phyloP scores from a whole-genome alignment of 2,797 vertebrate species.

The Rhyacichthys aspro region DNA sequence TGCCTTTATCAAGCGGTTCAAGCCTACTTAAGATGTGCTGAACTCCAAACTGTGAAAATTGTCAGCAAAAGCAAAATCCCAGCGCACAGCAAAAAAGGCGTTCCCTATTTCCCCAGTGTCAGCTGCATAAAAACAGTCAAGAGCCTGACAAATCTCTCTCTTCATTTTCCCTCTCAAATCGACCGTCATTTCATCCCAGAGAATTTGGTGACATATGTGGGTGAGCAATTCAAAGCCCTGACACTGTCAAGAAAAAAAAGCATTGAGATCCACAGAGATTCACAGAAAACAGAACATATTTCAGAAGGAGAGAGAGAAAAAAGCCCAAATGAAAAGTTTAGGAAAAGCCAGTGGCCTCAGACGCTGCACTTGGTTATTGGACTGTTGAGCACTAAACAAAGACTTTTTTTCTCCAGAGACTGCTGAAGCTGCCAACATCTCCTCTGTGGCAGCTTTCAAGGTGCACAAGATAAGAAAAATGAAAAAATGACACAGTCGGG shows the following conservation, averaged over 20 bases:
- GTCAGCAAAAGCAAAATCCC: constrained; percentile 58
- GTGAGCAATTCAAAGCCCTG: constrained; percentile 48
- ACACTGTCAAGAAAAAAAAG: constrained; percentile 28
- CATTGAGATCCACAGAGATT: constrained; percentile 55
- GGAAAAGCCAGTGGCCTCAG: constrained; percentile 49
- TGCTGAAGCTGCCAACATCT: constrained; percentile 61
- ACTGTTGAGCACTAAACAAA: constrained; percentile 74
- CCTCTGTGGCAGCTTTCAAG: constrained; percentile 74
- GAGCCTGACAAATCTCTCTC: constrained; percentile 49
- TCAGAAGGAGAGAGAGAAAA: too few relatives aligned
- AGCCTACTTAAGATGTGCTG: constrained; percentile 43
- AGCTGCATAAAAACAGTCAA: constrained; percentile 54
- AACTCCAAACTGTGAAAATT: constrained; percentile 62
- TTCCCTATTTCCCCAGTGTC: constrained; percentile 59
- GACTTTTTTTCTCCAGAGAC: constrained; percentile 68
- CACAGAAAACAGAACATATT: constrained; percentile 34
- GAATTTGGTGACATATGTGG: constrained; percentile 57
- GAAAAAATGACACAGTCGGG: constrained; percentile 72
- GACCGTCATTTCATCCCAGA: constrained; percentile 49
- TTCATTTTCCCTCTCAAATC: constrained; percentile 39
- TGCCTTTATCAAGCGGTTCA: constrained; percentile 54
- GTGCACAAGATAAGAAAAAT: constrained; percentile 79
- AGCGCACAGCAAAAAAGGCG: constrained; percentile 52
- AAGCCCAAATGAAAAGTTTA: constrained; percentile 46
- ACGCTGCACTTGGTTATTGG: constrained; percentile 70